Base-by-base conservation (phyloP, 2,888 invertebrate genomes). In the Lasioglossum pauxillum region DNA sequence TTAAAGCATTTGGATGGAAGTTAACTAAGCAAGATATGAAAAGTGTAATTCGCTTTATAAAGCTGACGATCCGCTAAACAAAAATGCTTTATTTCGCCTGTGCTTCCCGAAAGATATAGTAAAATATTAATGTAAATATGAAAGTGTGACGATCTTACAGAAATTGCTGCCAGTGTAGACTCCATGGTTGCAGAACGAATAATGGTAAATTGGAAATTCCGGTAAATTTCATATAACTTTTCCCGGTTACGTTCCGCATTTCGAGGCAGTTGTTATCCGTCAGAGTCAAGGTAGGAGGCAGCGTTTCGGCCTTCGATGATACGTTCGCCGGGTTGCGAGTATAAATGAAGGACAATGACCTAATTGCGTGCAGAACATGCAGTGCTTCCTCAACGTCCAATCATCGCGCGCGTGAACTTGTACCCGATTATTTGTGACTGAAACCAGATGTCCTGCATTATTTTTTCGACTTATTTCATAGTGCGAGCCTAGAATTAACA, bases 341-440 rank as follows among this genome's bases (percentile, higher is more conserved):
- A 95, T 95, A 95, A 94, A 95, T 94, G 93, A 93, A 95, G 94
- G 94, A 94, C 94, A 94, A 94, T 95, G 95, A 95, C 95, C 95
- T 95, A 95, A 95, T 95, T 95, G 95, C 90, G 93, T 91, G 91
- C 94, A 95, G 94, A 95, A 93, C 93, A 92, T 91, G 91, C 92
- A 91, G 93, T 92, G 94, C 94, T 93, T 94, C 93, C 92, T 93
- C 88, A 83, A 85, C 89, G 93, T 86, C 90, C 93, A 92, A 93
- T 93, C 92, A 91, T 87, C 89, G 83, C 85, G 85, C 80, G 82
- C 75, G 80, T 78, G 75, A 76, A 82, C 85, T 81, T 78, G 60
- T 81, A 79, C 79, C 88, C 83, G 77, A 77, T 84, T 85, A 83
- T 87, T 81, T 85, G 79, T 82, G 78, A 75, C 38, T 41, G 76